Base-by-base conservation (phyloP, 2,797 vertebrate species). In the Catharus ustulatus region DNA sequence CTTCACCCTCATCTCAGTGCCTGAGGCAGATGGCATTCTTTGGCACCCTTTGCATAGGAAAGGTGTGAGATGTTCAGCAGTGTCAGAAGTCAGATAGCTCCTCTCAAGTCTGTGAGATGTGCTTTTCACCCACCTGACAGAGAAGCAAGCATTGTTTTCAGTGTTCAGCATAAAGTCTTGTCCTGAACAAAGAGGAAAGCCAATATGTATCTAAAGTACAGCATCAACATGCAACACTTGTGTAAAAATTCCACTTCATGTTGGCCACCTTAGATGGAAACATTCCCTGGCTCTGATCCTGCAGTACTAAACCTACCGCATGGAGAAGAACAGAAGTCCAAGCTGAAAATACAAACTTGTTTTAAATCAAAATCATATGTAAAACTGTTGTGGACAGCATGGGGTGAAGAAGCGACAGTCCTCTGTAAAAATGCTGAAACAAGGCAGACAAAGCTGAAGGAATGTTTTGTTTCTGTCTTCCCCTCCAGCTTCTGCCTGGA, bases 291-390 rank as follows among this genome's bases (percentile, higher is more conserved):
- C 92, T 87, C 64, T 80, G 29, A 57, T 94, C 84, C 77, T 71
- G n/a, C n/a, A 89, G 58, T 68, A 62, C 54, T 95, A 94, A 96
- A 94, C 61, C 78, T 86, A 95, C 90, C 93, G 95, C 75, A 72
- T 85, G 94, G 87, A 75, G 76, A 91, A 90, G 45, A 94, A 36
- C 43, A 94, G 69, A 87, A 95, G 87, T 77, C 69, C 83, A 93
- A 80, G 67, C 55, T 77, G 78, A 95, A 89, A 95, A 87, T 61
- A 58, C 69, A 94, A 90, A 82, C 84, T 81, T 88, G 43, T 48
- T 62, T 93, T 73, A 90, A 95, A 92, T 87, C 59, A 96, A 89
- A 91, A 93, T 92, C 92, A 57, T 59, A 46, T 94, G 87, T 82
- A 87, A 85, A 92, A 81, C 68, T 80, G 26, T 62, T 91, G 55